Base-by-base conservation (phyloP, 2,888 invertebrate species). In the Trissoscelio sp. region DNA sequence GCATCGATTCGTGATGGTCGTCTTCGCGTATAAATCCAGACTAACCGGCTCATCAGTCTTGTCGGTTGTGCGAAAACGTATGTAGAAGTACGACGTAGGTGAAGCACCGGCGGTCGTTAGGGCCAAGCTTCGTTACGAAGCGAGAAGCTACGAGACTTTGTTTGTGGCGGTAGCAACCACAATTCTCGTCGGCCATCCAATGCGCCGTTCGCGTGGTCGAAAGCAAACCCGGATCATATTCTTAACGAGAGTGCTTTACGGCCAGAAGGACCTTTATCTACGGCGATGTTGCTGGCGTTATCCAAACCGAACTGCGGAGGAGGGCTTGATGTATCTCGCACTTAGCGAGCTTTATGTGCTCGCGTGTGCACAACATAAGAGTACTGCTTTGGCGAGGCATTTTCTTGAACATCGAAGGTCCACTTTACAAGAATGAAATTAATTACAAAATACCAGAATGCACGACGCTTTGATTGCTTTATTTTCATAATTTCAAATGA, bases 211-310 rank as follows among this genome's bases (percentile, higher is more conserved):
- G 86, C 86, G 85, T 87, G 87, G 88, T 86, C 87, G 88, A 90
- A 89, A 86, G 89, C 87, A 88, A 88, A 88, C 86, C 89, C 89
- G 89, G 90, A 90, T 91, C 90, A 90, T 90, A 91, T 91, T 91
- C 90, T 91, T 91, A 91, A 90, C 90, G 88, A 90, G 90, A 90
- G 88, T 89, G 88, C 86, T 91, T 90, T 91, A 91, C 88, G 89
- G 87, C 83, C 84, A 84, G 84, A 86, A 87, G 87, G 83, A 83
- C 88, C 87, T 90, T 90, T 91, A 91, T 91, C 90, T 90, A 90
- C 85, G 89, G 88, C 86, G 87, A 86, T 87, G 89, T 88, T 87
- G 89, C 88, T 89, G 88, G 87, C 88, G 89, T 89, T 90, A 90
- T 90, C 89, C 89, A 88, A 89, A 87, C 80, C 83, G 53, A 79